Evolutionary conservation across 2,797 vertebrate genomes (phyloP).

Genomic region (Chaetophractus vellerosus): DNA sequence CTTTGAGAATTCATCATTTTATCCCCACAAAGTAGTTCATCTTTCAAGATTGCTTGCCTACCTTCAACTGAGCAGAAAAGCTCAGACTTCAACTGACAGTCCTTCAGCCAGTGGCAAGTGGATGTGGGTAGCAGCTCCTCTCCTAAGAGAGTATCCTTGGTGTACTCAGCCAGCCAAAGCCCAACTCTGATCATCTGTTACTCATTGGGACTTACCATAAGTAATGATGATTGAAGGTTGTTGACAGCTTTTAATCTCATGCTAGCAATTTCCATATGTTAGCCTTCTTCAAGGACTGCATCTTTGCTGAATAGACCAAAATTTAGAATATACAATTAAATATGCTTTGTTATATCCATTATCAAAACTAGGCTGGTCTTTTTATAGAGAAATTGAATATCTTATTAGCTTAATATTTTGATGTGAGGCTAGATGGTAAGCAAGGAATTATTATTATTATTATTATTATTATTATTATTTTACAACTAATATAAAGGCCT

Average conservation of each 20-base stretch:
- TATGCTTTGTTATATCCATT: constrained; percentile 48
- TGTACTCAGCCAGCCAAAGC: background rate
- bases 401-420: constrained; percentile 59
- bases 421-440: constrained; percentile 63
- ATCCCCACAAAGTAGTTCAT: background rate
- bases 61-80: background rate
- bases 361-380: constrained; percentile 55
- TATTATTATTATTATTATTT: background rate
- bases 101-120: background rate
- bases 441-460: constrained; percentile 3
- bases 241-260: constrained; percentile 69
- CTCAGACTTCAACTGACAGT: constrained; percentile 31
- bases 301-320: constrained; percentile 71
- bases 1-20: constrained; percentile 54
- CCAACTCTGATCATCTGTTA: constrained; percentile 41
- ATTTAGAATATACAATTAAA: constrained; percentile 67
- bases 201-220: constrained; percentile 22
- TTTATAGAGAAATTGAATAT: constrained; percentile 60
- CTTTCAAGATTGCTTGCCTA: constrained; percentile 38
- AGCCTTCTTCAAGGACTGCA: constrained; percentile 56
- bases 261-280: constrained; percentile 64
- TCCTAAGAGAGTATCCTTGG: background rate
- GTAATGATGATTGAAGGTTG: constrained; percentile 71
- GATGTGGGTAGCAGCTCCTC: background rate
- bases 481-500: constrained; percentile 57